Evolutionary conservation across 2,113 vertebrate genomes (phyloP).

Genomic region (Laticauda laticaudata): DNA sequence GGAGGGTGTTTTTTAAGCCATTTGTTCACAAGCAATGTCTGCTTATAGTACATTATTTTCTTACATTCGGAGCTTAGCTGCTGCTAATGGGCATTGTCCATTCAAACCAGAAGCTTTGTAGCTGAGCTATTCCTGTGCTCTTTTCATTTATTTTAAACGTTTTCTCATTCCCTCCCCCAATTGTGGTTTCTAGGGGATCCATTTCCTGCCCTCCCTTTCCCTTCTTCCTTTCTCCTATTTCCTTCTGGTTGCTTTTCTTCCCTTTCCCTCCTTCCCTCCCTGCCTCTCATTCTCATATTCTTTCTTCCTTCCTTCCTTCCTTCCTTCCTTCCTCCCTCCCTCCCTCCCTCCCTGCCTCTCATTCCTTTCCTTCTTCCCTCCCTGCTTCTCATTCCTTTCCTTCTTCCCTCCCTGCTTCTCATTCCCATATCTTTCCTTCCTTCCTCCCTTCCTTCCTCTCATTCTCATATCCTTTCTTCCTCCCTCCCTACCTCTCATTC

Average conservation of each 20-base stretch:
- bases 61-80: not conserved
- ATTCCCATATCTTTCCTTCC: too few relatives aligned
- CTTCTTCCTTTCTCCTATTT: not conserved
- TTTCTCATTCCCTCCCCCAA: not conserved
- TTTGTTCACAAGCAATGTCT: not conserved
- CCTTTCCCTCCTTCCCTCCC: not conserved
- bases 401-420: too few relatives aligned
- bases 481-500: accelerated
- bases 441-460: too few relatives aligned
- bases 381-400: too few relatives aligned
- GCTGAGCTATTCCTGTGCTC: not conserved
- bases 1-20: not conserved
- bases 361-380: too few relatives aligned
- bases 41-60: not conserved
- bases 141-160: not conserved
- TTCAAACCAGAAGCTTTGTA: not conserved
- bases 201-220: not conserved
- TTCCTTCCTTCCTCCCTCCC: not conserved
- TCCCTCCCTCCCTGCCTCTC: too few relatives aligned
- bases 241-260: not conserved
- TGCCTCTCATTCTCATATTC: too few relatives aligned
- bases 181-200: not conserved
- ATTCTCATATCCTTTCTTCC: too few relatives aligned
- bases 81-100: not conserved
- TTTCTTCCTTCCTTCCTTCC: too few relatives aligned